phyloP scores from a whole-genome alignment of 2,797 vertebrate genomes.

The Podargus strigoides region DNA sequence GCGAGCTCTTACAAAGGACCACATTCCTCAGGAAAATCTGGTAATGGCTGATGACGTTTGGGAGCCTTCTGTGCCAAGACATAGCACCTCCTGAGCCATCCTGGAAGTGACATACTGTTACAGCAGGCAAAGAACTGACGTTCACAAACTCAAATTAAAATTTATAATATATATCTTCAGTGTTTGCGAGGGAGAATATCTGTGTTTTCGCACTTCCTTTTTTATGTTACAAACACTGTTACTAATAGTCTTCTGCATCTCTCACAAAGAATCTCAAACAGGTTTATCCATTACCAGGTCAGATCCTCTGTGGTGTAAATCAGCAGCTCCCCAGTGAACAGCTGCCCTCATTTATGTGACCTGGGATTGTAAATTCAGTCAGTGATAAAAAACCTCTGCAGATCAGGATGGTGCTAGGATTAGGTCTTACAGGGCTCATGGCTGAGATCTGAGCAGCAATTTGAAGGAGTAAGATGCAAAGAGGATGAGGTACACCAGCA shows the following conservation, averaged over 20 bases:
- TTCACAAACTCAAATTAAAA: not conserved
- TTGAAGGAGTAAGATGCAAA: not conserved
- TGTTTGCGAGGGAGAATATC: not conserved
- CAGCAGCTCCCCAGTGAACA: not conserved
- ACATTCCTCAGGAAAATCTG: not conserved
- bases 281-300: slow-evolving; percentile 13
- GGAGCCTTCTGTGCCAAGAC: not conserved
- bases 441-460: not conserved
- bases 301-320: slow-evolving; percentile 11
- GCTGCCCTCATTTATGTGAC: not conserved
- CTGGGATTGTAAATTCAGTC: not conserved
- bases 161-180: not conserved
- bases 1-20: not conserved
- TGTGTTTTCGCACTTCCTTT: not conserved
- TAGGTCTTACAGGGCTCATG: not conserved
- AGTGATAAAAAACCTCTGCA: not conserved
- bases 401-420: not conserved
- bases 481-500: not conserved
- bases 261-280: not conserved
- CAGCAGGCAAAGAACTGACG: not conserved
- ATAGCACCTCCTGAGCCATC: not conserved
- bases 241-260: slow-evolving; percentile 2
- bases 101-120: not conserved
- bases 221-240: not conserved
- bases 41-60: not conserved